A percentile compares a stretch with the other conserved stretches of the same genome.
These are phyloP conservation scores for Dermolepida albohirtum DNA, from an alignment of 2,888 invertebrate genomes.

Conservation along the genomic window DNA sequence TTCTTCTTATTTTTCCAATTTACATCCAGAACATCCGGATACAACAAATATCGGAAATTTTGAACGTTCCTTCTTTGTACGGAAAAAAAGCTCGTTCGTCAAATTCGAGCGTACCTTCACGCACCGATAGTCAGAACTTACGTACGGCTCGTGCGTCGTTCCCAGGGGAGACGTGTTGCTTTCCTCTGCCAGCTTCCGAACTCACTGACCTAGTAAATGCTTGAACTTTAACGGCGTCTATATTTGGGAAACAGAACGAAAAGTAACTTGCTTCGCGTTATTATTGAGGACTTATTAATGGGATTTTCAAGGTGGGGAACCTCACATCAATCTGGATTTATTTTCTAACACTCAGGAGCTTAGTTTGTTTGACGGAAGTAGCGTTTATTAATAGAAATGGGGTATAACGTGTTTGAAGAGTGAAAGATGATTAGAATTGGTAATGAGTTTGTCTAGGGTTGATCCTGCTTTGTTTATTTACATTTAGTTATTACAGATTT, in stretches of 20 bases:
- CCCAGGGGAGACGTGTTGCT: slow-evolving; percentile 20
- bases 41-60: slow-evolving; percentile 31
- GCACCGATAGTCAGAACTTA: slow-evolving; percentile 16
- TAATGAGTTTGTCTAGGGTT: no score
- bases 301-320: slow-evolving; percentile 3
- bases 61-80: slow-evolving; percentile 11
- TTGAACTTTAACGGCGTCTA: slow-evolving; percentile 26
- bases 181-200: slow-evolving; percentile 23
- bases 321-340: slow-evolving; percentile 6
- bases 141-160: slow-evolving; percentile 4
- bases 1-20: slow-evolving; percentile 4
- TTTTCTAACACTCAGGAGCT: background rate
- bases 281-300: slow-evolving; percentile 12
- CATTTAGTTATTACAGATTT: no score
- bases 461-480: no score
- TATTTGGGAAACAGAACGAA: slow-evolving; percentile 24
- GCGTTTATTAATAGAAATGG: background rate
- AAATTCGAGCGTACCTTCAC: slow-evolving; percentile 30
- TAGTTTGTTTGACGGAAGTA: no score
- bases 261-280: slow-evolving; percentile 11
- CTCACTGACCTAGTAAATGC: slow-evolving; percentile 26
- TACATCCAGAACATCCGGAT: slow-evolving; percentile 12
- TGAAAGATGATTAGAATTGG: no score
- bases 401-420: no score
- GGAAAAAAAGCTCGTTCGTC: slow-evolving; percentile 18